Percentiles rank a stretch among this genome's conserved stretches.
Conservation (phyloP, 2,888 invertebrate genomes). For the Phortica okadai region DNA sequence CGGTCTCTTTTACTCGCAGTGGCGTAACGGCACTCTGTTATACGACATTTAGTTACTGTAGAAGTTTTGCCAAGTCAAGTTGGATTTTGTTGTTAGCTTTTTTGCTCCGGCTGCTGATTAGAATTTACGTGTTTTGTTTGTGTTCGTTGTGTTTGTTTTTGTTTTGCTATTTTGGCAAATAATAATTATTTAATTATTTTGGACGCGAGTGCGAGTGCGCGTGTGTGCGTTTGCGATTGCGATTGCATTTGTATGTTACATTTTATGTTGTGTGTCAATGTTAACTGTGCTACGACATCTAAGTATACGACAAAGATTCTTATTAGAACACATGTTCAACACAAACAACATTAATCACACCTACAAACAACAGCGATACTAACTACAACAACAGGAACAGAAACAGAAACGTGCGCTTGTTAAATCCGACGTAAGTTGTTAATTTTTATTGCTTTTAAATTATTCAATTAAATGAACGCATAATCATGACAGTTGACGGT, state of each 20-base stretch:
- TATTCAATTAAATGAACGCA: constrained; percentile 56
- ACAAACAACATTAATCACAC: background rate
- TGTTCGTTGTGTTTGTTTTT: constrained; percentile 1
- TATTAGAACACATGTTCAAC: constrained; percentile 10
- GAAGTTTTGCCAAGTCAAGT: constrained; percentile 72
- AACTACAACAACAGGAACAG: constrained; percentile 35
- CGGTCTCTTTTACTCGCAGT: constrained; percentile 1
- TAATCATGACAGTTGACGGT: constrained; percentile 43
- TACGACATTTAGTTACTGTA: constrained; percentile 68
- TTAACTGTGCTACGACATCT: constrained; percentile 1
- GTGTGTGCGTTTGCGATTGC: constrained; percentile 34
- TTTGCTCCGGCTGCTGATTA: constrained; percentile 22
- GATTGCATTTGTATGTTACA: too few species aligned
- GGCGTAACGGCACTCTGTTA: constrained; percentile 9
- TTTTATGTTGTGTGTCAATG: background rate
- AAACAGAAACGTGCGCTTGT: constrained; percentile 10
- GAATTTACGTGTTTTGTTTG: constrained; percentile 13
- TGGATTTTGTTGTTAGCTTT: constrained; percentile 38
- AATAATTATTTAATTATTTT: constrained; percentile 15
- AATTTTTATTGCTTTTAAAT: constrained; percentile 46
- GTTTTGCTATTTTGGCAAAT: constrained; percentile 7
- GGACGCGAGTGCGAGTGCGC: constrained; percentile 43
- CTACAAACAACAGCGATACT: background rate
- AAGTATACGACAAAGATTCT: background rate
- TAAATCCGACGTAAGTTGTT: constrained; percentile 54